Evolutionary conservation across 2,797 vertebrate genomes (phyloP), one percentile per base, ranked within the genome.

Genomic region (Megalops cyprinoides): DNA sequence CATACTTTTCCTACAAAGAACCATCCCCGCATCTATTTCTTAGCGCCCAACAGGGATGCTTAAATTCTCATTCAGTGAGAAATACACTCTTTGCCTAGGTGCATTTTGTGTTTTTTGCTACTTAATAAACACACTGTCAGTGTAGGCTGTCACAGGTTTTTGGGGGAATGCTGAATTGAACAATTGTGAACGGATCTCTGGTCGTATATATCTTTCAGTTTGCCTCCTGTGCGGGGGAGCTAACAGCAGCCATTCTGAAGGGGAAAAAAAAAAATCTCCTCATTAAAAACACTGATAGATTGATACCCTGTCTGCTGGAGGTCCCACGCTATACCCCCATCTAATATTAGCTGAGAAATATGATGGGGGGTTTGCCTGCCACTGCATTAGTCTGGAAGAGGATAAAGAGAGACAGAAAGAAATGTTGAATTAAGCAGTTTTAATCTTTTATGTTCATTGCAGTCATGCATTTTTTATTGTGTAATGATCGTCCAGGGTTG

Each of bases 381-480:
- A 7, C 37, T 42, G 37, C 37, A 23, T 42, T 69, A 69, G 65
- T n/a, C 65, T 69, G 65, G 20, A 67, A 28, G 62, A 69, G 65
- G 18, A 42, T 34, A 69, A 39, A 69, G 48, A 76, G 3, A 8
- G 6, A 31, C 31, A 46, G 37, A 34, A 76, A 37, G 12, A 37
- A 55, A 76, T 76, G 28, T 34, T 53, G 31, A 76, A 76, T 76
- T 76, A 76, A 76, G 74, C 31, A 34, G 51, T 76, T 76, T 76
- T 76, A 76, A 76, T 74, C 44, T 53, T 67, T 67, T 67, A 67
- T 67, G 74, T 76, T 76, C 74, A 76, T 76, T 76, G 53, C 73
- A 49, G 23, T 31, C 20, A 42, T 51, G 14, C 74, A 76, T 76
- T 37, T 76, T 76, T 76, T 31, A 76, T 37, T 48, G 51, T 48